Conservation (phyloP, 2,888 invertebrate species). For the Alloscopus bannaensis region DNA sequence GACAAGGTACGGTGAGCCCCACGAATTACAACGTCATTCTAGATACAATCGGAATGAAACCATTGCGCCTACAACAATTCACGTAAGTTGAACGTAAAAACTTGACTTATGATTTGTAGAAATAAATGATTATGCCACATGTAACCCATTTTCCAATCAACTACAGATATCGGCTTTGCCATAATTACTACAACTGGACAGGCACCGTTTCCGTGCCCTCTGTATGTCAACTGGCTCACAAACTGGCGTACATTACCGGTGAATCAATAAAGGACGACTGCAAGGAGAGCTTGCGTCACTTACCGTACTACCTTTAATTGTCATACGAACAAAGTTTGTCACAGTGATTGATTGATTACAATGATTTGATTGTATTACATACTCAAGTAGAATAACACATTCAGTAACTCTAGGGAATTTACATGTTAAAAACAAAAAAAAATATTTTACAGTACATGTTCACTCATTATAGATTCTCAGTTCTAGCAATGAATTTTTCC, state of each 20-base stretch:
- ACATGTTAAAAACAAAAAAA: conserved; percentile 55
- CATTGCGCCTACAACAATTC: conserved; percentile 87
- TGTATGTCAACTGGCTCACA: conserved; percentile 88
- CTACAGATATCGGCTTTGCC: too few species aligned
- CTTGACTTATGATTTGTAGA: too few species aligned
- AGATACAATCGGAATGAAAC: conserved; percentile 82
- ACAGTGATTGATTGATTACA: conserved; percentile 30
- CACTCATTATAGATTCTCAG: conserved; percentile 42
- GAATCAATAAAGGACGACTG: conserved; percentile 79
- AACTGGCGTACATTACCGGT: conserved; percentile 90
- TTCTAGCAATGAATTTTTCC: conserved; percentile 29
- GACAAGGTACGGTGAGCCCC: conserved; percentile 93
- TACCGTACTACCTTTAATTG: conserved; percentile 27
- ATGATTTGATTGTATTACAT: conserved; percentile 10
- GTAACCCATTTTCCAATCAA: too few species aligned
- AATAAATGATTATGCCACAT: background rate
- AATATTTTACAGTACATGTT: conserved; percentile 45
- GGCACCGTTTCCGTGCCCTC: conserved; percentile 73
- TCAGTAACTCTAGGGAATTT: conserved; percentile 22
- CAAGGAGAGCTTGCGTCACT: conserved; percentile 9
- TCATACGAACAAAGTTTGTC: conserved; percentile 3
- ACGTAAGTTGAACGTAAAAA: conserved; percentile 80
- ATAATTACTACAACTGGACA: conserved; percentile 95
- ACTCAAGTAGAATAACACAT: conserved; percentile 20
- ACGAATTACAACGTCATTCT: conserved; percentile 91